Percentiles rank a stretch among this genome's conserved stretches.
Evolutionary conservation across 1,140 invertebrate species (phyloP).

Genomic region (Bombus affinis): DNA sequence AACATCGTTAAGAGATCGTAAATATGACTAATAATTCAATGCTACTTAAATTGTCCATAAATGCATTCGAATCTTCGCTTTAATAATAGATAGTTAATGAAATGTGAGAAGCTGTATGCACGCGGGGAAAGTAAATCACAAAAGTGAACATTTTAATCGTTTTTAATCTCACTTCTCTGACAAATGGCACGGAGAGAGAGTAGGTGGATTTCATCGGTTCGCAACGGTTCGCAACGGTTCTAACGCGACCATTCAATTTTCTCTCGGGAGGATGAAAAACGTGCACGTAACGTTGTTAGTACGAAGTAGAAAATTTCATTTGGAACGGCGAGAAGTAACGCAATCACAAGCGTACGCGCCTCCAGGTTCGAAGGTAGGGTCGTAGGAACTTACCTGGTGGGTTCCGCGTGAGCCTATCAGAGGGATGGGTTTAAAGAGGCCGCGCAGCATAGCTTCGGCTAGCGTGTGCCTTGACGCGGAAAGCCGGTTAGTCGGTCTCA

Average conservation of each 20-base stretch:
- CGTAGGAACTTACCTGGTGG: constrained; percentile 60
- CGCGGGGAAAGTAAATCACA: too few relatives aligned
- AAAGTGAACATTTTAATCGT: background rate
- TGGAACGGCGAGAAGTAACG: background rate
- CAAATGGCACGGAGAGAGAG: too few relatives aligned
- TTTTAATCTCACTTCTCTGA: background rate
- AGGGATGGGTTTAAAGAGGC: constrained; percentile 71
- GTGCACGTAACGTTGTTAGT: background rate
- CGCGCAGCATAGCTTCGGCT: constrained; percentile 63
- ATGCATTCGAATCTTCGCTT: too few relatives aligned
- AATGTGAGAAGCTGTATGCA: too few relatives aligned
- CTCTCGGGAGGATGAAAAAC: background rate
- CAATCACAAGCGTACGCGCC: constrained; percentile 12
- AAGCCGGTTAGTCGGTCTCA: constrained; percentile 79
- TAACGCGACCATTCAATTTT: too few relatives aligned
- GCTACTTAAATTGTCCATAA: too few relatives aligned
- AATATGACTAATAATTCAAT: too few relatives aligned
- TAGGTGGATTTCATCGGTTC: too few relatives aligned
- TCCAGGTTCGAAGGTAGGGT: constrained; percentile 24
- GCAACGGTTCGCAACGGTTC: too few relatives aligned
- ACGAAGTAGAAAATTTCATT: background rate
- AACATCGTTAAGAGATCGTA: too few relatives aligned
- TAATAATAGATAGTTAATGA: too few relatives aligned
- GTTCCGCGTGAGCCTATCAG: constrained; percentile 56
- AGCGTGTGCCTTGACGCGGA: constrained; percentile 71